Base-by-base conservation (phyloP, 2,797 vertebrate species). In the Liparis tanakae region DNA sequence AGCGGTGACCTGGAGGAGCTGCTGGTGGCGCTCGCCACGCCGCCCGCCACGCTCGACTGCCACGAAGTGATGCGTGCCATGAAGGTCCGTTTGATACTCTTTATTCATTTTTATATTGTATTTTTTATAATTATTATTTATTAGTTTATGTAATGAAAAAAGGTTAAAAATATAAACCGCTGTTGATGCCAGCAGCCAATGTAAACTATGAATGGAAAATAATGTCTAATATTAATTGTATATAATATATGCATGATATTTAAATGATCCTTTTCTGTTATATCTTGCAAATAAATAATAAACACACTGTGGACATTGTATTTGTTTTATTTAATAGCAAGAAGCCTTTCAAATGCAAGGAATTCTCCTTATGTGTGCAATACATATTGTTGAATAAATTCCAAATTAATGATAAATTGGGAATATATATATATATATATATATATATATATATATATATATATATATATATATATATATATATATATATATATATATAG, bases 21-120 rank as follows among this genome's bases (percentile, higher is more conserved):
- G 74, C 87, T 96, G 84, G 91, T 95, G 71, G 94, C 94, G 3
- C 93, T 96, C 0, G 64, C 90, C 62, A 92, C 88, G 0, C 90
- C 93, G 0, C 93, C 94, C 0, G 94, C 92, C 0, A 39, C 67
- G 46, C 95, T 88, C 57, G 94, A 95, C 87, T 94, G 94, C 0
- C 93, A 94, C 48, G 92, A 95, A 80, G 85, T 96, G 41, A 94
- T 86, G 70, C 83, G 86, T 36, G 93, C 94, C 50, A 93, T 94
- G 82, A 92, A 94, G 46, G 96, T 96, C 84, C 81, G 72, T 1
- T 61, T 10, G 5, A 34, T 14, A 36, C 10, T 17, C 10, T 30
- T 30, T 30, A 30, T 30, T 30, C 25, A 30, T 2, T 30, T 30
- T 30, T 30, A 30, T 30, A 30, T 30, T 30, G 25, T 30, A 30